Evolutionary conservation across 1,140 invertebrate species (phyloP).

Genomic region (Himalopsyche phryganea): DNA sequence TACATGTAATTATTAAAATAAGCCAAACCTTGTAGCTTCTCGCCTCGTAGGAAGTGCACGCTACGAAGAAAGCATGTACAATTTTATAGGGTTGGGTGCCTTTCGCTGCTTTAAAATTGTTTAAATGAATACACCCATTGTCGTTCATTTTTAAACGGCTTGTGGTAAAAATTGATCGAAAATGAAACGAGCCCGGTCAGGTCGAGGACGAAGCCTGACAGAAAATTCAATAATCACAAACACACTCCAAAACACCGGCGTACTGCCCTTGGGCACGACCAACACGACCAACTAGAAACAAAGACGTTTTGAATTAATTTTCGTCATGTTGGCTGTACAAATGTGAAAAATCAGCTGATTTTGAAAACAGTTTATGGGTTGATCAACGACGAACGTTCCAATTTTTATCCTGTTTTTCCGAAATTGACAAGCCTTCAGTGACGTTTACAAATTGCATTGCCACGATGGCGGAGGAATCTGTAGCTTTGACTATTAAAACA

Average conservation of each 20-base stretch:
- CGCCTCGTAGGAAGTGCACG: slow-evolving; percentile 65
- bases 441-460: slow-evolving; percentile 39
- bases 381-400: slow-evolving; percentile 16
- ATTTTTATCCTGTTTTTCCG: slow-evolving; percentile 14
- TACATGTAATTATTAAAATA: background rate
- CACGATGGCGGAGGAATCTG: slow-evolving; percentile 50
- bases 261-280: slow-evolving; percentile 9
- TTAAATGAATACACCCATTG: slow-evolving; percentile 72
- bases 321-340: slow-evolving; percentile 15
- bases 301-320: background rate
- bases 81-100: slow-evolving; percentile 71
- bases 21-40: slow-evolving; percentile 65
- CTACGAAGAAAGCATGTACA: slow-evolving; percentile 72
- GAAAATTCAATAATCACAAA: slow-evolving; percentile 23
- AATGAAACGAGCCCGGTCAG: slow-evolving; percentile 6
- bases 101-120: slow-evolving; percentile 72
- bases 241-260: slow-evolving; percentile 4
- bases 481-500: slow-evolving; percentile 12
- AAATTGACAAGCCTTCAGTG: slow-evolving; percentile 29
- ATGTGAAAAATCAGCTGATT: slow-evolving; percentile 23
- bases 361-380: slow-evolving; percentile 6
- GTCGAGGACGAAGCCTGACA: slow-evolving; percentile 19
- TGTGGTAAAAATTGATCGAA: slow-evolving; percentile 8
- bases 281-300: slow-evolving; percentile 1
- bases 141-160: slow-evolving; percentile 59